Evolutionary conservation across 2,113 vertebrate genomes (phyloP), one percentile per base, ranked within the genome.

Genomic region (Indicator maculatus): DNA sequence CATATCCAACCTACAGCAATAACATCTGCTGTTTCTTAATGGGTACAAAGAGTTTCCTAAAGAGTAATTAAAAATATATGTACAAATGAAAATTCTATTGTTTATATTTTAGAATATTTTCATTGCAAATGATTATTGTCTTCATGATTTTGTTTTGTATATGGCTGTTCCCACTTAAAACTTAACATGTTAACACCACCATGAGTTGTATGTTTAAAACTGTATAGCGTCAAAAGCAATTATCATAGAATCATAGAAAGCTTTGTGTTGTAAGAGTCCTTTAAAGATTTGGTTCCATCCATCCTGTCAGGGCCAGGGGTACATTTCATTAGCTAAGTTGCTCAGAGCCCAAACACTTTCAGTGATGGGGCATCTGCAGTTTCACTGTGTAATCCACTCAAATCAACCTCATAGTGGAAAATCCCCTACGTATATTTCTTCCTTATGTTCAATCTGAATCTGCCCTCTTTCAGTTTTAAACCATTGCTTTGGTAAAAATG

Each of bases 331-430:
- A 63, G 26, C 4, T 63, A 78, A 39, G 11, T 30, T 70, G 4
- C 24, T 61, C 18, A 70, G 78, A 82, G 19, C 9, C 18, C 16
- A 16, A 18, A 3, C 12, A 11, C 30, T 63, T 75, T 5, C 9
- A 85, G 5, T 1, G 4, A 15, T 27, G 33, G 2, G 24, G 2
- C 20, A 69, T 21, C 7, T 3, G 16, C 12, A 71, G 16, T 82
- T 86, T 53, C 28, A 53, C 21, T 66, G n/a, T 11, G 8, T 31
- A 75, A 41, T 12, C 4, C 5, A 66, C 63, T 83, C 12, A 28
- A 39, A 58, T 2, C 5, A 30, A 8, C 2, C 7, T 23, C 19
- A 58, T 1, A 70, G 2, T 7, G 1, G 55, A 64, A 44, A 44
- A 41, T 41, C 20, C 11, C 23, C 50, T 52, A 52, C 50, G 7